Evolutionary conservation across 2,888 invertebrate genomes (phyloP), one percentile per base, ranked within the genome.

Genomic region (Cristatella mucedo): DNA sequence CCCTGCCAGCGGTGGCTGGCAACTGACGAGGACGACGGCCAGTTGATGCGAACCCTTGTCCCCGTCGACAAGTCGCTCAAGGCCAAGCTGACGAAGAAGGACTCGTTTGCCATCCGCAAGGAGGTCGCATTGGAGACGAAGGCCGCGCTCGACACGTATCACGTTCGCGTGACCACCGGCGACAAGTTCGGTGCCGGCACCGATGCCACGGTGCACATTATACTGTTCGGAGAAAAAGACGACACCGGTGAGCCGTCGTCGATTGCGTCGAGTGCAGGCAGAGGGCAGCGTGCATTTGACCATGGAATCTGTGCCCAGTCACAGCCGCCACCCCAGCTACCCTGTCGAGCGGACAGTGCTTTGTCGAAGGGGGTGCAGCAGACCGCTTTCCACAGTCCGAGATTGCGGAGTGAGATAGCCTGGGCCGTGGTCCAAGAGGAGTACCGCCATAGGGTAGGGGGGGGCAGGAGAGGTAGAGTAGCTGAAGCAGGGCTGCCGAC

Each of bases 1-100:
- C 60, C 62, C 0, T 66, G 66, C 44, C 59, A 64, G 45, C 49
- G 59, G 6, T 66, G 66, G 66, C 43, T 66, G 37, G 59, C 65
- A 1, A 53, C 51, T 2, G 50, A 55, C 37, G 53, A 63, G 40
- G 66, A 61, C 43, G 66, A 65, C 40, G 61, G 64, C 5, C 63
- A 62, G 49, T 55, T 66, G 21, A 53, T 56, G 21, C 46, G 63
- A 41, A 63, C 61, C 32, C 53, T 66, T 9, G 57, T 66, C 3
- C 61, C 64, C 2, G 56, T 61, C 1, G 61, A 64, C 45, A 46
- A 48, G 13, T 48, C 50, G 16, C 48, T 61, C 7, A 53, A 51
- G 46, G 51, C 41, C 21, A 56, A 56, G 46, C 46, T 58, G 2
- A 33, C 45, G 4, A 44, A 51, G 13, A 49, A 50, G 40, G 56